Base-by-base conservation (phyloP, 2,113 vertebrate genomes). In the Atractosteus spatula region DNA sequence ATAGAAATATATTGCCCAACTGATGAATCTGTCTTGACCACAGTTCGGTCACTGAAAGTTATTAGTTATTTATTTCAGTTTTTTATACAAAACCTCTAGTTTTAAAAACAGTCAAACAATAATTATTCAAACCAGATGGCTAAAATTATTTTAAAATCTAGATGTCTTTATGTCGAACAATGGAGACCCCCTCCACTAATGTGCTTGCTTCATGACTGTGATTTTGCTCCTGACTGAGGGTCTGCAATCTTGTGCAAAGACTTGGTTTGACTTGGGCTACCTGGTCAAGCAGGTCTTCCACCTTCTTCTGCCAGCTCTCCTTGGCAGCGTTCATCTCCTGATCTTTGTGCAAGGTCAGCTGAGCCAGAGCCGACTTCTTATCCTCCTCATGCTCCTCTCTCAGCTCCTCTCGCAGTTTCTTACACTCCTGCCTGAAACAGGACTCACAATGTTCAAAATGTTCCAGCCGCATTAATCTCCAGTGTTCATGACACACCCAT, bases 251-350 rank as follows among this genome's bases (percentile, higher is more conserved):
- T 13, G 3, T 3, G 8, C 63, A 12, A n/a, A 44, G 41, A 11
- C 3, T 55, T 3, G 61, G 59, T 29, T 29, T 51, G 47, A 5
- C 10, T 5, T 51, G 47, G 57, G 14, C 80, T 91, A 99, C 97
- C 96, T 99, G 97, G 79, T 95, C 95, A 81, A 98, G 90, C 69
- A 99, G 95, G 87, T 99, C 97, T 86, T 99, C 97, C n/a, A 99
- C 95, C 79, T 97, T 98, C 83, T 95, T 94, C 87, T 99, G 97
- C 96, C 97, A 99, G 74, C 93, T 93, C 80, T 98, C 97, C 45
- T 94, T 88, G 78, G 96, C 95, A 14, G 84, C 91, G 79, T 86
- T 88, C 89, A 96, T 91, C 70, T 99, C 97, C 71, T 95, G 91
- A 76, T 99, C 96, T 79, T 98, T 99, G 79, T 87, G 90, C 14